These are phyloP conservation scores for Callipepla californica DNA, from an alignment of 2,113 vertebrate genomes.

Conservation along the genomic window DNA sequence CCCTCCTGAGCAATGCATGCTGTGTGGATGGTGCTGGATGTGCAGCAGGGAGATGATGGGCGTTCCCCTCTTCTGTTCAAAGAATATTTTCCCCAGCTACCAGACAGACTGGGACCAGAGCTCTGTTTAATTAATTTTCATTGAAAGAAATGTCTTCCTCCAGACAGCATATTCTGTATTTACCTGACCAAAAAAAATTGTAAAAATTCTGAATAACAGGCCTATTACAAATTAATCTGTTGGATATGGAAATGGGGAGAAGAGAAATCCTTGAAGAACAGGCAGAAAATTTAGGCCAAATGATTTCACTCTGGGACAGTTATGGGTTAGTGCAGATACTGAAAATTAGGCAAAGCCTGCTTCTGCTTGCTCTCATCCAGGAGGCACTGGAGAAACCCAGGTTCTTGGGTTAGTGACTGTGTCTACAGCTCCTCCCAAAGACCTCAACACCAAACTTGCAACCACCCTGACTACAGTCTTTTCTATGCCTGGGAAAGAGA, in stretches of 20 bases:
- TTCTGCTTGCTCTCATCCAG: background rate
- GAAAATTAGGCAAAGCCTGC: background rate
- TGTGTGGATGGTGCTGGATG: background rate
- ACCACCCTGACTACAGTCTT: background rate
- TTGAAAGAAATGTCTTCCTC: conserved; percentile 64
- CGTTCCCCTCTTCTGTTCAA: background rate
- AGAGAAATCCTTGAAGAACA: conserved; percentile 15
- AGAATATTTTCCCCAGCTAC: background rate
- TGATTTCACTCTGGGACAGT: background rate
- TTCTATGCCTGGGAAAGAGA: background rate
- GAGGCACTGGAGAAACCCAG: background rate
- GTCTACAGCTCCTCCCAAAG: background rate
- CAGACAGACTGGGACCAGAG: conserved; percentile 19
- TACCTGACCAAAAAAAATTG: conserved; percentile 68
- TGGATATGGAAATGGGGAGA: background rate
- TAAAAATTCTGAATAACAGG: conserved; percentile 73
- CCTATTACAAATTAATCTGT: conserved; percentile 56
- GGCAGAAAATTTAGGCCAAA: background rate
- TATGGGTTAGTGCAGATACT: background rate
- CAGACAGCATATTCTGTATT: conserved; percentile 69
- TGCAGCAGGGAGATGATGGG: fast-evolving
- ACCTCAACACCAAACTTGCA: background rate
- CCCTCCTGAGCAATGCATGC: background rate
- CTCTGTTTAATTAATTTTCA: conserved; percentile 69
- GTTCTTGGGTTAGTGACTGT: background rate